Conservation (phyloP, 2,888 invertebrate species). For the Caenorhabditis virilis region DNA sequence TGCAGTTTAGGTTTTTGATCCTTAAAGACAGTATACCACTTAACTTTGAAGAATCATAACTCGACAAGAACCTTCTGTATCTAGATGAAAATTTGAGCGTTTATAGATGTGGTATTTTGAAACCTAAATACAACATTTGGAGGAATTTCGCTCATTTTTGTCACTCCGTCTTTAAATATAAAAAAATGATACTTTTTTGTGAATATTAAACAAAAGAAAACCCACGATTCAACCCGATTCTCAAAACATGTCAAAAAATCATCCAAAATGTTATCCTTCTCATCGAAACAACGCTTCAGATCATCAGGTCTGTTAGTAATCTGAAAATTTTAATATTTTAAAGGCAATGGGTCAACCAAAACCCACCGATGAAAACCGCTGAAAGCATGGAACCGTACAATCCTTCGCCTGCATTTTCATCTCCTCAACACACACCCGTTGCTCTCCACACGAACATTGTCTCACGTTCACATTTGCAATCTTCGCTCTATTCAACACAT, state of each 20-base stretch:
- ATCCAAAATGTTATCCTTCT: slow-evolving; percentile 57
- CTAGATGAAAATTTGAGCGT: too few species aligned
- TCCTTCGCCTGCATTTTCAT: slow-evolving; percentile 62
- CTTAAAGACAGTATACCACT: too few species aligned
- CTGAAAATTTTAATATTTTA: slow-evolving; percentile 21
- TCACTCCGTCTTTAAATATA: too few species aligned
- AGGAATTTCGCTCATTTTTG: too few species aligned
- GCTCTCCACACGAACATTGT: slow-evolving; percentile 64
- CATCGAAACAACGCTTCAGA: slow-evolving; percentile 59
- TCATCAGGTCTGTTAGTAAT: slow-evolving; percentile 56
- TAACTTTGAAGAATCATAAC: too few species aligned
- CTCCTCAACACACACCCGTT: slow-evolving; percentile 59
- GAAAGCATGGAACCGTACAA: slow-evolving; percentile 62
- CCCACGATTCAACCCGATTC: slow-evolving; percentile 58
- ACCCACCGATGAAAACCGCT: slow-evolving; percentile 51
- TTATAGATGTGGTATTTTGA: too few species aligned
- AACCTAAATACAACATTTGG: too few species aligned
- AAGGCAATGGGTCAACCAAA: too few species aligned
- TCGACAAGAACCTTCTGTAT: too few species aligned
- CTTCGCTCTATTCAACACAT: slow-evolving; percentile 36
- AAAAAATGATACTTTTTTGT: slow-evolving; percentile 2
- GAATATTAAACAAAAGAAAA: slow-evolving; percentile 1
- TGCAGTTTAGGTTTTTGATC: too few species aligned
- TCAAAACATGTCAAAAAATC: slow-evolving; percentile 62
- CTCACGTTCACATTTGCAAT: slow-evolving; percentile 45